A percentile compares a stretch with the other conserved stretches of the same genome.
These are phyloP conservation scores for Nannospalax galili DNA, from an alignment of 2,113 vertebrate species.

Conservation along the genomic window DNA sequence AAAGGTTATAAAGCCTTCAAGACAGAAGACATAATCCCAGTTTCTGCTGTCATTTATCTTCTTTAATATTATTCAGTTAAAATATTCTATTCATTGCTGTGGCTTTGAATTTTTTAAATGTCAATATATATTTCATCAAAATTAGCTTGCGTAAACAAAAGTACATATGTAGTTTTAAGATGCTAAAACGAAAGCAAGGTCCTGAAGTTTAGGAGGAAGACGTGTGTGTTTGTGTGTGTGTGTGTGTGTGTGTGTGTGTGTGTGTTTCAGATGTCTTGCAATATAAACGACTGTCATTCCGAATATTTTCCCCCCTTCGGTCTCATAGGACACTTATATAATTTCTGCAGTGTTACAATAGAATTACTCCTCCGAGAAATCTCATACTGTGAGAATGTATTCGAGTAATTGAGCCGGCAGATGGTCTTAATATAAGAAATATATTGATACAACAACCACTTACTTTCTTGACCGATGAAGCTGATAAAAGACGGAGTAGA, in stretches of 20 bases:
- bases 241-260: background rate
- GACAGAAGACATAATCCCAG: background rate
- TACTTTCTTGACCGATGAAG: slow-evolving; percentile 76
- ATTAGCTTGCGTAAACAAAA: slow-evolving; percentile 40
- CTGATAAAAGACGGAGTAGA: slow-evolving; percentile 66
- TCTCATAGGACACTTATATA: slow-evolving; percentile 69
- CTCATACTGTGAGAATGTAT: slow-evolving; percentile 79
- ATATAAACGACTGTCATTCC: slow-evolving; percentile 41
- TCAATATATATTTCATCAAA: slow-evolving; percentile 3
- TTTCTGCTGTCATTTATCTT: background rate
- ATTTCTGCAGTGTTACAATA: slow-evolving; percentile 72
- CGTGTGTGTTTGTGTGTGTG: no score
- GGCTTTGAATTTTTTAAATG: slow-evolving; percentile 14
- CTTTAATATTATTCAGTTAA: background rate
- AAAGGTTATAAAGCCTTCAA: background rate
- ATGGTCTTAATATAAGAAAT: slow-evolving; percentile 78
- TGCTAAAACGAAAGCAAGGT: slow-evolving; percentile 20
- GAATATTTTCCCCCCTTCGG: slow-evolving; percentile 59
- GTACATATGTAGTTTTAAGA: background rate
- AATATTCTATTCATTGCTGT: background rate
- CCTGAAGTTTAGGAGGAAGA: background rate
- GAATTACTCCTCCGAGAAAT: slow-evolving; percentile 85
- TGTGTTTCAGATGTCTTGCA: background rate
- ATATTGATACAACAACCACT: slow-evolving; percentile 75
- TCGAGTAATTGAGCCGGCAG: slow-evolving; percentile 81